Conservation (phyloP, 2,888 invertebrate species). For the Peribatodes rhomboidaria region DNA sequence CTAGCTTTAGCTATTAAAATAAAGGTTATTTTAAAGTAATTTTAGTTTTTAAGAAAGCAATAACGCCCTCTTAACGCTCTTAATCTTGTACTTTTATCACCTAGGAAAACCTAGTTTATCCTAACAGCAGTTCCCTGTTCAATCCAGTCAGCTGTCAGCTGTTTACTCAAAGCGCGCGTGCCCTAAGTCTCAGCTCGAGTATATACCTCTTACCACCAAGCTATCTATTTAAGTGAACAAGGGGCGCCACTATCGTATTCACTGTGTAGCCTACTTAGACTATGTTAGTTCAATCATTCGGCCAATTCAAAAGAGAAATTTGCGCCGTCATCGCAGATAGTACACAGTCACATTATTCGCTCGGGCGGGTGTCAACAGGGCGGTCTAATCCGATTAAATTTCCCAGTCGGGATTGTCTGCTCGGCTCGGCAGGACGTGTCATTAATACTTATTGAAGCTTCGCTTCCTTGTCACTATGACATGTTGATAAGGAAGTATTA, state of each 20-base stretch:
- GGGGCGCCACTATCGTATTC: background rate
- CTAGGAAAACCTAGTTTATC: background rate
- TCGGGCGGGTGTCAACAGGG: slow-evolving; percentile 14
- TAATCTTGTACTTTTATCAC: background rate
- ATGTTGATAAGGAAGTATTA: background rate
- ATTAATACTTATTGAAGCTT: slow-evolving; percentile 22
- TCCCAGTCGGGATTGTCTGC: slow-evolving; percentile 20
- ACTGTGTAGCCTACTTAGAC: background rate
- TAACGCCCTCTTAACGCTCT: too few relatives aligned
- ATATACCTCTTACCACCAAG: background rate
- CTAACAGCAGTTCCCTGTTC: background rate
- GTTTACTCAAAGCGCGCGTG: background rate
- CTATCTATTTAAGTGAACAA: background rate
- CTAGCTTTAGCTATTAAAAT: too few relatives aligned
- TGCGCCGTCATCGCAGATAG: background rate
- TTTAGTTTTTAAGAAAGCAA: too few relatives aligned
- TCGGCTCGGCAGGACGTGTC: slow-evolving; percentile 8
- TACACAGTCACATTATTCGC: slow-evolving; percentile 16
- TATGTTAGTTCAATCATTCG: background rate
- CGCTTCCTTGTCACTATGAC: too few relatives aligned
- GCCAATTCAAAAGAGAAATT: background rate
- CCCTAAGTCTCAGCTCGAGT: background rate
- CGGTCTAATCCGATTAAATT: slow-evolving; percentile 25
- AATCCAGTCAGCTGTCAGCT: background rate
- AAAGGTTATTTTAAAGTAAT: too few relatives aligned